Evolutionary conservation across 2,888 invertebrate genomes (phyloP).

Genomic region (Crossocerus cetratus): DNA sequence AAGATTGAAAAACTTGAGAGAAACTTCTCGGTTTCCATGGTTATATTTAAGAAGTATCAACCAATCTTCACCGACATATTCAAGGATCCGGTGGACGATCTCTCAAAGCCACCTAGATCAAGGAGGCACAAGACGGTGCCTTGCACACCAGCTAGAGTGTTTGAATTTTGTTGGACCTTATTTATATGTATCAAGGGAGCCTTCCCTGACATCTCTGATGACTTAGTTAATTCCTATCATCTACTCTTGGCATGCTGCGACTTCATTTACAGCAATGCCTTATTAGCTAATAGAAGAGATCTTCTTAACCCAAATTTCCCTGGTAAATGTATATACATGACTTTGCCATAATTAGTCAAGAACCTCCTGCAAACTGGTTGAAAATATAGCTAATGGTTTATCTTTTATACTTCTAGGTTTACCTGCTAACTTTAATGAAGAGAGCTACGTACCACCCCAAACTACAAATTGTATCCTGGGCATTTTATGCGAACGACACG

Average conservation of each 20-base stretch:
- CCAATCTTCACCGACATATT: slow-evolving; percentile 94
- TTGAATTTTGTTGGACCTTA: slow-evolving; percentile 96
- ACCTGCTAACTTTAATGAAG: slow-evolving; percentile 83
- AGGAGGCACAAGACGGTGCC: slow-evolving; percentile 85
- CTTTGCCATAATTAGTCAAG: no score
- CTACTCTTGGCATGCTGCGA: slow-evolving; percentile 94
- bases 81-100: slow-evolving; percentile 82
- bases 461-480: slow-evolving; percentile 91
- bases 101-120: slow-evolving; percentile 80
- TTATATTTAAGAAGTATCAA: slow-evolving; percentile 94
- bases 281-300: slow-evolving; percentile 88
- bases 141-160: slow-evolving; percentile 89
- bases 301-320: slow-evolving; percentile 90
- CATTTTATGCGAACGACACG: slow-evolving; percentile 88
- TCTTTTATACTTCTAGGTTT: slow-evolving; percentile 79
- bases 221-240: slow-evolving; percentile 96
- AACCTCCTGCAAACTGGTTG: no score
- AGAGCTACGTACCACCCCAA: slow-evolving; percentile 80
- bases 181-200: slow-evolving; percentile 94
- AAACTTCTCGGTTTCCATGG: slow-evolving; percentile 95
- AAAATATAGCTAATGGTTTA: slow-evolving; percentile 1
- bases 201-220: slow-evolving; percentile 91
- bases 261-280: slow-evolving; percentile 91
- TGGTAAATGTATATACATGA: slow-evolving; percentile 78
- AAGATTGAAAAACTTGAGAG: slow-evolving; percentile 91